These are phyloP conservation scores for Cladorhizidae sp. DNA, from an alignment of 37 sponge, comb jelly and placozoan genomes.

Conservation along the genomic window DNA sequence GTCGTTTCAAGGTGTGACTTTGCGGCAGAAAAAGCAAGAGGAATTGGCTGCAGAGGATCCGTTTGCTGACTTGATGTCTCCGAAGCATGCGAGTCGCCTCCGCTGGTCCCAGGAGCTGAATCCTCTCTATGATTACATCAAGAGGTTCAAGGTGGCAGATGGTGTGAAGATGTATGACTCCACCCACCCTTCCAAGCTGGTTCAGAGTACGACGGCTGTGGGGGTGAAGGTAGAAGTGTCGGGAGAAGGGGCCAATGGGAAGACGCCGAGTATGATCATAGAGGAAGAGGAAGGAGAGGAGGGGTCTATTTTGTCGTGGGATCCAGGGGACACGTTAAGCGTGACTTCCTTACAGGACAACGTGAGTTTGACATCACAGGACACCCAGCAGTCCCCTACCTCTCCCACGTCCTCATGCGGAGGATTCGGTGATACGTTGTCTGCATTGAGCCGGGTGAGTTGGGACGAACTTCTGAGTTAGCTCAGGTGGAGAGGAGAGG, in stretches of 20 bases:
- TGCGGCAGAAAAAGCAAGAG: neutral
- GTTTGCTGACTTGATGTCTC: slow-evolving; percentile 46
- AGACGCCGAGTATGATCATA: slow-evolving; percentile 18
- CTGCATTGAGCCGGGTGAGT: no score
- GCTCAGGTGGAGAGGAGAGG: no score
- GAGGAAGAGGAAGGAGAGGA: slow-evolving; percentile 23
- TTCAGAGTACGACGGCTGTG: slow-evolving; percentile 1
- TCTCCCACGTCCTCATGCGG: neutral
- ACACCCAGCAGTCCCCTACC: neutral
- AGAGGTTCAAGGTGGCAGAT: slow-evolving; percentile 51
- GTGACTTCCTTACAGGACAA: neutral
- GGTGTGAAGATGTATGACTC: slow-evolving; percentile 42
- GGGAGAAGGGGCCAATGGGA: neutral
- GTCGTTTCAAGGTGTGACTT: neutral
- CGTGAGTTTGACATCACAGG: neutral
- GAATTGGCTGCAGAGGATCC: slow-evolving; percentile 10
- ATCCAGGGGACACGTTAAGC: neutral
- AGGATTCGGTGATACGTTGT: neutral
- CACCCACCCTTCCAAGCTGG: slow-evolving; percentile 1
- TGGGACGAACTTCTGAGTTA: no score
- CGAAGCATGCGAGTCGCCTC: slow-evolving; percentile 5
- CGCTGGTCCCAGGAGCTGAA: slow-evolving; percentile 71
- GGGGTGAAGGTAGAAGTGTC: neutral
- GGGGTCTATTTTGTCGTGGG: neutral
- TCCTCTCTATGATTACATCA: slow-evolving; percentile 65